Evolutionary conservation across 2,113 vertebrate genomes (phyloP), one percentile per base, ranked within the genome.

Genomic region (Paracanthobrama guichenoti): DNA sequence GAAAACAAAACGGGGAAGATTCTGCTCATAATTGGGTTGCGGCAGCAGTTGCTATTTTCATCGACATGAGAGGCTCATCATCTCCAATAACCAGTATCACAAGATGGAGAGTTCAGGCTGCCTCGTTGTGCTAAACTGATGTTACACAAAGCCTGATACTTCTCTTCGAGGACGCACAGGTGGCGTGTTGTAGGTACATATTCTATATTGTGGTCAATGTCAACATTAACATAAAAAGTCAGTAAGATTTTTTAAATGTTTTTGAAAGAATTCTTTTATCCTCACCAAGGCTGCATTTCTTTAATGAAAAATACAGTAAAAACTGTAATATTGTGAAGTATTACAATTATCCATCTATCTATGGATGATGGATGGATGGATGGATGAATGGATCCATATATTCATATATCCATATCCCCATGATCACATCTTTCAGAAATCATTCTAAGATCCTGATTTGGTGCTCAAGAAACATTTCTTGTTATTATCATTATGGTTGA

Each of bases 31-130:
- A 88, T 87, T 86, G 77, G 85, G 82, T 77, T 86, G 82, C 77
- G 42, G 78, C 79, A 39, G 60, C 82, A 73, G 84, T 89, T 87
- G 72, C 84, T 87, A 84, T 89, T 89, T 82, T 86, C 86, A 86
- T 82, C 77, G 82, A 73, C 81, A 42, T 71, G 74, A 85, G 81
- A 81, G 71, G 86, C 86, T 84, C 31, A 66, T 83, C 88, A 74
- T 84, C 75, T 86, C 78, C 80, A 83, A 62, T 77, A 85, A 86
- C 84, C 75, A 81, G 69, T 75, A 73, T 62, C 84, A 53, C 31
- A 76, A 76, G 77, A 76, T 31, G 39, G 81, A 67, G 39, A 83
- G 39, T 86, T 76, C 60, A 71, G 53, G 11, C 73, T 75, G 18
- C 53, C 28, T 31, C 16, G 18, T 80, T 67, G 79, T 50, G 24